These are phyloP conservation scores for Chorisops tibialis DNA, from an alignment of 2,888 invertebrate species.

Conservation along the genomic window DNA sequence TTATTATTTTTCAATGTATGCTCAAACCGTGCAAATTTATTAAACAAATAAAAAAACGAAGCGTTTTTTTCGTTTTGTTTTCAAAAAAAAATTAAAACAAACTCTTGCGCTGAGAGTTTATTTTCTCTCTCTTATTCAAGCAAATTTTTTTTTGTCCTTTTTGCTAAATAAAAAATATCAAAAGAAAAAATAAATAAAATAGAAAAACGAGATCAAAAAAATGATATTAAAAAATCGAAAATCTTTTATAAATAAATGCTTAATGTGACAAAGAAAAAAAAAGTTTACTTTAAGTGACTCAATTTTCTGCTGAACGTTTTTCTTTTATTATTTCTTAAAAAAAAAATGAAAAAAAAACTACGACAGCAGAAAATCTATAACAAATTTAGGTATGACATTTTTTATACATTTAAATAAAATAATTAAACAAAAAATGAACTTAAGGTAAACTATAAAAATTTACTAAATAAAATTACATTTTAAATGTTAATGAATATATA, in stretches of 20 bases:
- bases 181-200: neutral
- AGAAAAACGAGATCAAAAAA: constrained; percentile 4
- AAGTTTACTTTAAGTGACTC: constrained; percentile 17
- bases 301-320: constrained; percentile 15
- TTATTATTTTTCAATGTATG: constrained; percentile 10
- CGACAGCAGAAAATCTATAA: constrained; percentile 20
- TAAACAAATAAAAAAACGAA: neutral
- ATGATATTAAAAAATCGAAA: neutral
- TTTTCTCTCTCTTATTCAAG: neutral
- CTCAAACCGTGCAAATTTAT: constrained; percentile 21
- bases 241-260: constrained; percentile 7
- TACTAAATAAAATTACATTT: constrained; percentile 25
- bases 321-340: constrained; percentile 15
- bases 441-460: constrained; percentile 17
- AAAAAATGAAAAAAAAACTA: constrained; percentile 10
- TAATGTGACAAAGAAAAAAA: constrained; percentile 22
- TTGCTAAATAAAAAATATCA: constrained; percentile 1
- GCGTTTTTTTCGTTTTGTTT: neutral
- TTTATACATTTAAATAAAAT: constrained; percentile 28
- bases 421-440: constrained; percentile 23
- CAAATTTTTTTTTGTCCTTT: constrained; percentile 3
- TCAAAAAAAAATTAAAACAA: neutral
- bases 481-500: constrained; percentile 26
- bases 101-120: neutral
- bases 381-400: constrained; percentile 28